A percentile compares a stretch with the other conserved stretches of the same genome.
phyloP scores from a whole-genome alignment of 2,797 vertebrate species.

The Pipistrellus nathusii region DNA sequence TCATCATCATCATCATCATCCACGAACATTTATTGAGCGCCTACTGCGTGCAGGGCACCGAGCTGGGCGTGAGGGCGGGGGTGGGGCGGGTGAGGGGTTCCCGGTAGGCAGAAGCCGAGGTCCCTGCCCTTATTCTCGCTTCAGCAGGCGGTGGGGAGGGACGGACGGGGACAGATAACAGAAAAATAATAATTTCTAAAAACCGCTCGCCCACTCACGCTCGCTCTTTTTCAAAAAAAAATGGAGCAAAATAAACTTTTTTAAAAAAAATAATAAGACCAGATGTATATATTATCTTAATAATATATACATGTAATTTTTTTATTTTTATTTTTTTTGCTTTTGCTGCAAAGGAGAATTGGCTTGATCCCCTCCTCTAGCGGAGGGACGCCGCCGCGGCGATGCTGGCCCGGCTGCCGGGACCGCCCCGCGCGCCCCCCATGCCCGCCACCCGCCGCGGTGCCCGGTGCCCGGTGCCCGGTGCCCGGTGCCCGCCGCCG shows the following conservation, averaged over 20 bases:
- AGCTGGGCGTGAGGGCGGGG: conserved; percentile 57
- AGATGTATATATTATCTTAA: conserved; percentile 80
- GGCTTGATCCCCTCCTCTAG: conserved; percentile 76
- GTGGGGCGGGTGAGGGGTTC: conserved; percentile 55
- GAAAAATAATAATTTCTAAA: conserved; percentile 80
- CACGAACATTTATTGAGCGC: conserved; percentile 84
- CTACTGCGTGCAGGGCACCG: conserved; percentile 78
- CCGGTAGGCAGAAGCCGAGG: conserved; percentile 56
- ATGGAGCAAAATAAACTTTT: conserved; percentile 84
- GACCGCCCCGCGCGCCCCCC: conserved; percentile 72
- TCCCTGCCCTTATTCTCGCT: conserved; percentile 80
- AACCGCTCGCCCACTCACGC: conserved; percentile 76
- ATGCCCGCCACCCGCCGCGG: conserved; percentile 74
- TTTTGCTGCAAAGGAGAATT: conserved; percentile 81
- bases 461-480: conserved; percentile 63
- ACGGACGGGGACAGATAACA: conserved; percentile 72
- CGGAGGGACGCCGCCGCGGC: conserved; percentile 71
- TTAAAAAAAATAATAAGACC: conserved; percentile 81
- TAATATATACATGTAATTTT: conserved; percentile 80
- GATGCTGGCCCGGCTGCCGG: conserved; percentile 65
- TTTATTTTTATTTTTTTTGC: not conserved
- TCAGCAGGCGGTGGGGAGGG: conserved; percentile 80
- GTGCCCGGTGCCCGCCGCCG: conserved; percentile 67
- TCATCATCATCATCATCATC: conserved; percentile 86
- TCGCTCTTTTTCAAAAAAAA: conserved; percentile 73